Percentiles rank a stretch among this genome's conserved stretches.
Evolutionary conservation across 2,888 invertebrate genomes (phyloP).

Genomic region (Phytoseiulus persimilis): DNA sequence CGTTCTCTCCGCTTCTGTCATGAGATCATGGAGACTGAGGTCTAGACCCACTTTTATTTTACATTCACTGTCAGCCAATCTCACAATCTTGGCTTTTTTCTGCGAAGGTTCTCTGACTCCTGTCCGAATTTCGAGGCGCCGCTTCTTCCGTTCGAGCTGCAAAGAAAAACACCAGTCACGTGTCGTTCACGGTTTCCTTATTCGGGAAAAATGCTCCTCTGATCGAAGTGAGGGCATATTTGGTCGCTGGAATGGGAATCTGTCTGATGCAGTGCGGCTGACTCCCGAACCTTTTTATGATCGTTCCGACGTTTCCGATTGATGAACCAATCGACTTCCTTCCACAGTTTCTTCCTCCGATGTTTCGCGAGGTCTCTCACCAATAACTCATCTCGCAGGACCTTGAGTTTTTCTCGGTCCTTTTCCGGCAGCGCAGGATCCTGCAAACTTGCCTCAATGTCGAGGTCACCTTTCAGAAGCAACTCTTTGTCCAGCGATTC

Average conservation of each 20-base stretch:
- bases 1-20: slow-evolving; percentile 16
- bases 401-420: not conserved
- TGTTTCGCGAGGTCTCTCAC: not conserved
- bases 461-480: not conserved
- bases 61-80: slow-evolving; percentile 16
- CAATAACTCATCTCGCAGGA: not conserved
- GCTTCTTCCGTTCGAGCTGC: slow-evolving; percentile 7
- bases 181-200: too few relatives aligned
- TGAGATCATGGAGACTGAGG: slow-evolving; percentile 21
- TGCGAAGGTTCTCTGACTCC: slow-evolving; percentile 18
- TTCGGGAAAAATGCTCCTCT: too few relatives aligned
- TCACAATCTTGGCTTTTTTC: not conserved
- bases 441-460: not conserved
- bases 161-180: too few relatives aligned
- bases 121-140: not conserved
- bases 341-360: slow-evolving; percentile 16
- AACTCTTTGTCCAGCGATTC: not conserved
- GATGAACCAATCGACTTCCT: slow-evolving; percentile 25
- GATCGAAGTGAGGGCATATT: too few relatives aligned
- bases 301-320: slow-evolving; percentile 21
- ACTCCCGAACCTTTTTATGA: not conserved
- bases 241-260: too few relatives aligned
- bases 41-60: slow-evolving; percentile 12
- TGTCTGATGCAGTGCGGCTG: too few relatives aligned
- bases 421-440: not conserved